These are phyloP conservation scores for Microcebus griseorufus DNA, from an alignment of 2,113 vertebrate species.

Conservation along the genomic window DNA sequence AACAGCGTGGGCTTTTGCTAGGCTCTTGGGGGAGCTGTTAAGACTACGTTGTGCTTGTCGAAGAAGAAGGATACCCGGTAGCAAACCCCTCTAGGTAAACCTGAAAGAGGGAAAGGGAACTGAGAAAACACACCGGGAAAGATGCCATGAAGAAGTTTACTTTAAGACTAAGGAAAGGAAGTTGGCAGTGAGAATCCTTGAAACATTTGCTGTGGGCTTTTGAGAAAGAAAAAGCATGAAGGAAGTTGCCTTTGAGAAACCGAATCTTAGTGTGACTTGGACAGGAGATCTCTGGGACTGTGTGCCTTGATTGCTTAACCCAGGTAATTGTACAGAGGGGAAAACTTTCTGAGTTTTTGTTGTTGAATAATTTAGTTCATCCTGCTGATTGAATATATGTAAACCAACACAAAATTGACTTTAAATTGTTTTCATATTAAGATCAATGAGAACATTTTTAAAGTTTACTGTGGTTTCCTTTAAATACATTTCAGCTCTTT, in stretches of 20 bases:
- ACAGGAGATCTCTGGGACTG: conserved; percentile 14
- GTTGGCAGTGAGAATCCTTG: conserved; percentile 58
- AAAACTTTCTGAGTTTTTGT: conserved; percentile 17
- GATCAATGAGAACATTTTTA: conserved; percentile 51
- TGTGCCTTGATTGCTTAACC: conserved; percentile 35
- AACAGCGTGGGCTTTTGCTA: neutral
- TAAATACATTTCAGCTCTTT: conserved; percentile 63
- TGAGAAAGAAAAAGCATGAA: conserved; percentile 8
- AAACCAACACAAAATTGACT: conserved; percentile 43
- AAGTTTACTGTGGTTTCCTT: conserved; percentile 57
- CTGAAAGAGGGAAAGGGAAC: conserved; percentile 14
- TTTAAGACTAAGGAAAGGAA: conserved; percentile 26
- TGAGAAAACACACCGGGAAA: conserved; percentile 39
- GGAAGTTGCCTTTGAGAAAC: conserved; percentile 27
- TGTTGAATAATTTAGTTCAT: conserved; percentile 67
- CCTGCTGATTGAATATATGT: conserved; percentile 61
- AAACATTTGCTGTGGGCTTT: conserved; percentile 68
- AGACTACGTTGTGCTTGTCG: neutral
- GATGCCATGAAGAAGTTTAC: neutral
- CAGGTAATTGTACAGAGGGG: neutral
- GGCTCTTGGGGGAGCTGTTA: neutral
- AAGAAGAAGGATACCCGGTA: neutral
- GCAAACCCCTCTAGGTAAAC: neutral
- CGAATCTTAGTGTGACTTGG: conserved; percentile 53
- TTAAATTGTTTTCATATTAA: conserved; percentile 64